Base-by-base conservation (phyloP, 2,113 vertebrate genomes). In the Cacatua alba region DNA sequence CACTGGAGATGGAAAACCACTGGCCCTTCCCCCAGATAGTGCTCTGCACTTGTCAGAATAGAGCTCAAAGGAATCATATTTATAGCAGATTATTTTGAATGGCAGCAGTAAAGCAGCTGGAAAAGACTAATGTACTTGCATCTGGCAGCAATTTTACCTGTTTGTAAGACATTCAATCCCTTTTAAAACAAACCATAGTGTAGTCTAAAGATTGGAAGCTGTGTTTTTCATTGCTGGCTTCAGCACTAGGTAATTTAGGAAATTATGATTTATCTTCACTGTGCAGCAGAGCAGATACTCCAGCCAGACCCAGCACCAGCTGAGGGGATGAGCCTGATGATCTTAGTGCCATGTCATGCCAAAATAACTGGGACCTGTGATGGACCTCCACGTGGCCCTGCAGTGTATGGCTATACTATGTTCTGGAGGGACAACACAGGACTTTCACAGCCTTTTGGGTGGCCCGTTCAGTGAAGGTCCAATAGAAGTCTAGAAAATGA, bases 101-200 rank as follows among this genome's bases (percentile, higher is more conserved):
- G 92, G 95, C 94, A 92, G 94, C 88, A 88, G 86, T 90, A 96
- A 95, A 96, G 92, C 96, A 92, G 95, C 92, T 96, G 95, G 95
- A 93, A 88, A 84, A 96, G 83, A 88, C 76, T 82, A 86, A 95
- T 94, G 90, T 37, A 51, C 91, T 87, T 94, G 91, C 79, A 93
- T 75, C 96, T 92, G 96, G 94, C 92, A 94, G 86, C 86, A 96
- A 92, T 94, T 96, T 94, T 82, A 92, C 92, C 94, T 96, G 95
- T 91, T 96, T 95, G 57, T 72, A 89, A 93, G 92, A 91, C 65
- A 72, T 60, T 93, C 77, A 92, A 82, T 92, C 77, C 88, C 86
- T 86, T 94, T 87, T 93, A 93, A 95, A 96, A 95, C 88, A 95
- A 94, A 88, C 84, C 67, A 19, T 33, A 41, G 74, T 75, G 46